Conservation (phyloP, 2,888 invertebrate species). For the Dryocosmus kuriphilus region DNA sequence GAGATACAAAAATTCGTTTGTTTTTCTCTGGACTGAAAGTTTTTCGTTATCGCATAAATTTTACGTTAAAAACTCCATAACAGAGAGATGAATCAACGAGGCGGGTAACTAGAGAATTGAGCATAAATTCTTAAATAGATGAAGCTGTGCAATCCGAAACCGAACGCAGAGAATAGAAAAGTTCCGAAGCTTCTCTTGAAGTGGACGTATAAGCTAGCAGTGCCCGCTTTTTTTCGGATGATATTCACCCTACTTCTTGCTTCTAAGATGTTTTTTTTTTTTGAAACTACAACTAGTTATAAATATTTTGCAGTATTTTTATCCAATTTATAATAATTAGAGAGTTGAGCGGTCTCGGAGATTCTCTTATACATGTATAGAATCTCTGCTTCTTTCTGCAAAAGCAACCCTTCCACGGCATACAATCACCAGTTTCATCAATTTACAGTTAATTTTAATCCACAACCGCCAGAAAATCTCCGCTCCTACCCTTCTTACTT, state of each 20-base stretch:
- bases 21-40: constrained; percentile 1
- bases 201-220: background rate
- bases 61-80: background rate
- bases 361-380: background rate
- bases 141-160: constrained; percentile 62
- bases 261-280: background rate
- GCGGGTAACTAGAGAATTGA: constrained; percentile 62
- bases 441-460: constrained; percentile 73
- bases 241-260: background rate
- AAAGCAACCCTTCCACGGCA: constrained; percentile 32
- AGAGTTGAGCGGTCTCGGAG: background rate
- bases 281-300: too few relatives aligned
- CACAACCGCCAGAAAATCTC: constrained; percentile 70
- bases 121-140: constrained; percentile 61
- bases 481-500: constrained; percentile 40
- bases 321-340: background rate
- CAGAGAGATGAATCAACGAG: constrained; percentile 46
- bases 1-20: background rate
- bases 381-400: constrained; percentile 13
- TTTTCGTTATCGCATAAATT: background rate
- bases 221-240: background rate
- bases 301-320: background rate
- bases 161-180: constrained; percentile 42
- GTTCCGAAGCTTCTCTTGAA: constrained; percentile 3
- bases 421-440: constrained; percentile 64